A percentile compares a stretch with the other conserved stretches of the same genome.
These are phyloP conservation scores for Procavia capensis DNA, from an alignment of 2,113 vertebrate species.

Conservation along the genomic window DNA sequence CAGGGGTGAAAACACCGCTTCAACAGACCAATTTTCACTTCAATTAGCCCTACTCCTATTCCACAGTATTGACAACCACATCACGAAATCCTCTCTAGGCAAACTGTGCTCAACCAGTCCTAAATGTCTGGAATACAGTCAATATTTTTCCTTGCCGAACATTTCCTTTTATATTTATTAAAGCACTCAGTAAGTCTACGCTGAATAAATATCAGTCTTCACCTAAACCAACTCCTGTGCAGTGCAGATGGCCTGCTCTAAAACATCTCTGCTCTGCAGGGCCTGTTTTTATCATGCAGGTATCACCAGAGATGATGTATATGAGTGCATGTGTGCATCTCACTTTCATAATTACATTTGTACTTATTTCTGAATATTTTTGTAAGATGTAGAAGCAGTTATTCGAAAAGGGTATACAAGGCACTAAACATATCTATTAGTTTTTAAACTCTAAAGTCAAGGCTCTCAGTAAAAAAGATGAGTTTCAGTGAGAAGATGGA, in stretches of 20 bases:
- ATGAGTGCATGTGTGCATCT: not conserved
- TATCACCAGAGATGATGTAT: not conserved
- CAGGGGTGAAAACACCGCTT: not conserved
- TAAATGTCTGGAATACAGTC: not conserved
- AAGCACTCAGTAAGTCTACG: not conserved
- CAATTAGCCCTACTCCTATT: not conserved
- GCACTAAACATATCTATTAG: not conserved
- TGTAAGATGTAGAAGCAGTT: not conserved
- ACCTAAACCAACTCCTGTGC: not conserved
- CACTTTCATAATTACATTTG: not conserved
- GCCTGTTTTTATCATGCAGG: not conserved
- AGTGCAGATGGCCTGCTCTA: not conserved
- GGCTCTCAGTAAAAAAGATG: not conserved
- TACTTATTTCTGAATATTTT: conserved; percentile 12
- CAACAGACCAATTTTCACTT: not conserved
- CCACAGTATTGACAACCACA: not conserved
- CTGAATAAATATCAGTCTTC: not conserved
- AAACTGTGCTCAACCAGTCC: not conserved
- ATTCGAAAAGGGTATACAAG: not conserved
- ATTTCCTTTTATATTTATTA: not conserved
- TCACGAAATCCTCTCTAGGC: not conserved
- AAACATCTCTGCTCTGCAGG: not conserved
- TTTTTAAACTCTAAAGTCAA: conserved; percentile 45
- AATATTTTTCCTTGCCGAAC: not conserved
- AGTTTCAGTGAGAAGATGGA: conserved; percentile 10